A percentile compares a stretch with the other conserved stretches of the same genome.
Conservation (phyloP, 2,113 vertebrate species). For the Mormyrus lacerda region DNA sequence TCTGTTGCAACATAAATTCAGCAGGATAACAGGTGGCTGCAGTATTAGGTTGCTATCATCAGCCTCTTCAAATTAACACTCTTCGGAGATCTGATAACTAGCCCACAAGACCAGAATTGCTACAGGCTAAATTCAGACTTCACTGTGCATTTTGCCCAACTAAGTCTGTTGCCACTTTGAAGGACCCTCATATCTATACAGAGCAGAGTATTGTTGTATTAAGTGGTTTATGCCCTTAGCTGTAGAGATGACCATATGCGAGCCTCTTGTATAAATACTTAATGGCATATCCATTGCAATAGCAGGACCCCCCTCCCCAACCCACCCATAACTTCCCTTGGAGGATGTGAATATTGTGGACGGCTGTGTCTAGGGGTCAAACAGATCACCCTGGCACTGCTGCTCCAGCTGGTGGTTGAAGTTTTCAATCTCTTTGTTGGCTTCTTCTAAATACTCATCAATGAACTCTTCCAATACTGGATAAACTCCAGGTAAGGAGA, state of each 20-base stretch:
- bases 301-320: background rate
- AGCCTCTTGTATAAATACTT: background rate
- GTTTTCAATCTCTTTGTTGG: conserved; percentile 80
- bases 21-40: background rate
- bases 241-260: background rate
- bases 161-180: background rate
- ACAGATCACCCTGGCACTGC: conserved; percentile 76
- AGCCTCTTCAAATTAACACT: background rate
- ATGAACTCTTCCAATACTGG: conserved; percentile 91
- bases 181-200: background rate
- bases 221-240: background rate
- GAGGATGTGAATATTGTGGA: conserved; percentile 27
- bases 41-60: conserved; percentile 7
- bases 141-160: background rate
- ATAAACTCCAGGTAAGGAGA: conserved; percentile 58
- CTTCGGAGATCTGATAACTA: background rate
- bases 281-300: background rate
- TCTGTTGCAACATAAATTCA: background rate
- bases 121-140: background rate
- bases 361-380: conserved; percentile 57
- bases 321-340: conserved; percentile 5
- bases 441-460: conserved; percentile 78
- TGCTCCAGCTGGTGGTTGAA: conserved; percentile 85
- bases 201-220: background rate
- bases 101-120: background rate